phyloP scores from a whole-genome alignment of 2,797 vertebrate genomes.

The Florisuga fusca region DNA sequence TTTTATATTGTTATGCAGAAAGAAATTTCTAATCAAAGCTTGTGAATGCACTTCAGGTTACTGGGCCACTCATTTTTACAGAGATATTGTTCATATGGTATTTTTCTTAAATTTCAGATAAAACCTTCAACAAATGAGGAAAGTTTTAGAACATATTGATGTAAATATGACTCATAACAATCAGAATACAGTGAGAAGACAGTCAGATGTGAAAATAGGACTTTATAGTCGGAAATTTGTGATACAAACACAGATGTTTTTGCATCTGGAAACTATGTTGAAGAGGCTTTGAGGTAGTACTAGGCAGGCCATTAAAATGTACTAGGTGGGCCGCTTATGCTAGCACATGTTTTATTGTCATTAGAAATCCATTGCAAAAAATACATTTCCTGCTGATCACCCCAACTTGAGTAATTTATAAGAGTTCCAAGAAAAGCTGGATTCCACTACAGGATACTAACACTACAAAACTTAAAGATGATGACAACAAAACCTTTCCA shows the following conservation, averaged over 20 bases:
- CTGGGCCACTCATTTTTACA: not conserved
- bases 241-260: not conserved
- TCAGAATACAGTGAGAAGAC: not conserved
- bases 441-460: not conserved
- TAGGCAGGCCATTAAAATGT: not conserved
- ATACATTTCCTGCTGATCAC: not conserved
- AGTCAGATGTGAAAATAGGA: constrained; percentile 2
- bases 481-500: not conserved
- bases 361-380: constrained; percentile 50
- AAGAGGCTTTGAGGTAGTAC: constrained; percentile 11
- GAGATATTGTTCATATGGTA: not conserved
- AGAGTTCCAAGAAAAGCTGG: constrained; percentile 2
- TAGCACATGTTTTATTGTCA: not conserved
- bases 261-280: constrained; percentile 25
- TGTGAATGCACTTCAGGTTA: not conserved
- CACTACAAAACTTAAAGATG: not conserved
- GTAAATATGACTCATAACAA: not conserved
- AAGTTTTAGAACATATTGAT: not conserved
- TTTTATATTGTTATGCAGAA: not conserved
- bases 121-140: not conserved
- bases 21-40: not conserved
- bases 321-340: not conserved
- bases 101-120: not conserved
- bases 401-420: not conserved
- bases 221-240: not conserved